Conservation (phyloP, 2,888 invertebrate species). For the Theodoxus fluviatilis region DNA sequence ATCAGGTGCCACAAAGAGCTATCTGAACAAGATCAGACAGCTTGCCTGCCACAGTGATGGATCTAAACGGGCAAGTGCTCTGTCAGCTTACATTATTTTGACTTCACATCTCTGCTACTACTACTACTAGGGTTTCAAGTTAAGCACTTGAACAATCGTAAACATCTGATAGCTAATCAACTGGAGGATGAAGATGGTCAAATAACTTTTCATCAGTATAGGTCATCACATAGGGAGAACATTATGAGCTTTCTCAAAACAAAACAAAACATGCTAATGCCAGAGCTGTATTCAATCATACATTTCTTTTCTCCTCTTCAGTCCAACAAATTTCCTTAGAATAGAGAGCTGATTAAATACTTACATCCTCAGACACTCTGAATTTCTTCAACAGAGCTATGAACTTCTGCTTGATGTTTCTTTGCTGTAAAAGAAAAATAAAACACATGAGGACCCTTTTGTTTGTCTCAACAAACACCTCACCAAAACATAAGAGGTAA, state of each 20-base stretch:
- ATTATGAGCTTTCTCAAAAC: neutral
- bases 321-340: neutral
- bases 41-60: neutral
- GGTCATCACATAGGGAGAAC: neutral
- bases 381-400: constrained; percentile 92
- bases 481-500: too few species aligned
- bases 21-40: constrained; percentile 23
- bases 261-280: too few species aligned
- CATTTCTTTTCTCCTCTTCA: neutral
- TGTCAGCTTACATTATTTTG: too few species aligned
- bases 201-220: neutral
- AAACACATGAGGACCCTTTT: constrained; percentile 13
- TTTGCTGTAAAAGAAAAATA: constrained; percentile 73
- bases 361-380: constrained; percentile 77
- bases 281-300: neutral
- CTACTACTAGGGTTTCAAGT: too few species aligned
- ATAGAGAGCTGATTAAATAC: constrained; percentile 32
- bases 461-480: neutral
- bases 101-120: too few species aligned
- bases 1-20: too few species aligned
- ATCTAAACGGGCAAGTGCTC: too few species aligned
- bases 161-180: too few species aligned
- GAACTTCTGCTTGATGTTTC: constrained; percentile 96
- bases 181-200: too few species aligned
- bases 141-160: neutral